These are phyloP conservation scores for Zoanthus gigantus DNA, from an alignment of 92 coral and sea anemone genomes.

Conservation along the genomic window DNA sequence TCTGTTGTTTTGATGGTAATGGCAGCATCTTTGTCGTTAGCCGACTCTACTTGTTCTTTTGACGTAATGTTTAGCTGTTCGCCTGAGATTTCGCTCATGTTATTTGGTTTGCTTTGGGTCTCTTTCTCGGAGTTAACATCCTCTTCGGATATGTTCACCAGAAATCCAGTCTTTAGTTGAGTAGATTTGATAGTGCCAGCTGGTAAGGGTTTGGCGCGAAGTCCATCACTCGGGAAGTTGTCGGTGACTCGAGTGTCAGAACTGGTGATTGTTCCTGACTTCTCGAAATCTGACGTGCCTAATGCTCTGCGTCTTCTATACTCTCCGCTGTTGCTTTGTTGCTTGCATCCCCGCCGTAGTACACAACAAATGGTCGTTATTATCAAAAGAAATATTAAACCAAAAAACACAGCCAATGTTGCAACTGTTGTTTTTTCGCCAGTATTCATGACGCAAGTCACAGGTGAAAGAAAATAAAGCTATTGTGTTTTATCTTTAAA, in stretches of 20 bases:
- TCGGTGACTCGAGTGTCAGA: conserved; percentile 73
- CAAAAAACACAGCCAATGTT: conserved; percentile 72
- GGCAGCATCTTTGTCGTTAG: not conserved
- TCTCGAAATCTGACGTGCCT: conserved; percentile 64
- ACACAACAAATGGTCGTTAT: conserved; percentile 71
- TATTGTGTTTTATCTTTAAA: not conserved
- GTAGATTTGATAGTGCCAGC: not conserved
- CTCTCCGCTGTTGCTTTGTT: conserved; percentile 57
- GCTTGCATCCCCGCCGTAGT: conserved; percentile 68
- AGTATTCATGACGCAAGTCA: conserved; percentile 51
- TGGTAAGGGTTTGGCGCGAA: conserved; percentile 19
- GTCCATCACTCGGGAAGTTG: conserved; percentile 54
- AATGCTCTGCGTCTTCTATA: conserved; percentile 59
- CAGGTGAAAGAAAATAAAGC: not conserved
- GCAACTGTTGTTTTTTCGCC: conserved; percentile 76
- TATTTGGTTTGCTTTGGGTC: not conserved
- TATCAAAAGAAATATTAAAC: conserved; percentile 64
- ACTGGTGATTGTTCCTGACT: conserved; percentile 73
- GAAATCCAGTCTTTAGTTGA: conserved; percentile 4
- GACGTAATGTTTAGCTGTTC: not conserved
- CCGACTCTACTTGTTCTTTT: not conserved
- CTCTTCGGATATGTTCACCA: conserved; percentile 37
- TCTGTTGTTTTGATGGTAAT: not conserved
- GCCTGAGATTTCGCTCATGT: not conserved
- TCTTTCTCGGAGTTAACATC: not conserved